phyloP scores from a whole-genome alignment of 1,140 invertebrate species.

The Mactra quadrangularis region DNA sequence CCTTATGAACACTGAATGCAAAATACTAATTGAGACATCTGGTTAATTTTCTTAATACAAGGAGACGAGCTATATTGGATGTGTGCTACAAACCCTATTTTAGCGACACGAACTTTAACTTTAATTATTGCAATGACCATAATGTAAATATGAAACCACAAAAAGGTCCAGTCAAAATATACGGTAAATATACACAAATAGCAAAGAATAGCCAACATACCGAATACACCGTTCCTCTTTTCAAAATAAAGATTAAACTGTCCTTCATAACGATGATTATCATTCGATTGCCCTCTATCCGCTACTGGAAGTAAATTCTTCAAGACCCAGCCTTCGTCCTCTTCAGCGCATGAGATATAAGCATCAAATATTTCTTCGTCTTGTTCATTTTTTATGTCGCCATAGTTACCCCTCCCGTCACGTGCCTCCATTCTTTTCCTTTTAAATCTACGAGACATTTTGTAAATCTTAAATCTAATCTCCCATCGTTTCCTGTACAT shows the following conservation, averaged over 20 bases:
- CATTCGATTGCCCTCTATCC: conserved; percentile 60
- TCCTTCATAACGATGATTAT: conserved; percentile 45
- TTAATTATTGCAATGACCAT: too few relatives aligned
- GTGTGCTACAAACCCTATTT: too few relatives aligned
- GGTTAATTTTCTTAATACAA: too few relatives aligned
- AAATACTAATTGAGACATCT: too few relatives aligned
- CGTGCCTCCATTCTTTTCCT: conserved; percentile 7
- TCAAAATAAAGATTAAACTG: conserved; percentile 67
- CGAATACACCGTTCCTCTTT: conserved; percentile 54
- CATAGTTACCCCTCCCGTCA: conserved; percentile 20
- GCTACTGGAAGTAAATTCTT: conserved; percentile 63
- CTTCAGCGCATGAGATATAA: conserved; percentile 67
- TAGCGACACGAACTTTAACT: too few relatives aligned
- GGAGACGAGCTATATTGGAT: too few relatives aligned
- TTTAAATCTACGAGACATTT: neutral
- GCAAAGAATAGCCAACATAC: conserved; percentile 32
- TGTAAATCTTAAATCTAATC: conserved; percentile 64
- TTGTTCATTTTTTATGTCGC: conserved; percentile 14
- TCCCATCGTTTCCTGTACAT: conserved; percentile 71
- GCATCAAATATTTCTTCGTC: conserved; percentile 62
- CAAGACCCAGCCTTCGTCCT: conserved; percentile 67
- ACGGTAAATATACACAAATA: neutral
- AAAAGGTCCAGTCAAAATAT: too few relatives aligned
- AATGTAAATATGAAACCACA: too few relatives aligned
- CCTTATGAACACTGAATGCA: too few relatives aligned